Percentiles rank a stretch among this genome's conserved stretches.
phyloP scores from a whole-genome alignment of 2,797 vertebrate species.

The Phrynocephalus guinanensis region DNA sequence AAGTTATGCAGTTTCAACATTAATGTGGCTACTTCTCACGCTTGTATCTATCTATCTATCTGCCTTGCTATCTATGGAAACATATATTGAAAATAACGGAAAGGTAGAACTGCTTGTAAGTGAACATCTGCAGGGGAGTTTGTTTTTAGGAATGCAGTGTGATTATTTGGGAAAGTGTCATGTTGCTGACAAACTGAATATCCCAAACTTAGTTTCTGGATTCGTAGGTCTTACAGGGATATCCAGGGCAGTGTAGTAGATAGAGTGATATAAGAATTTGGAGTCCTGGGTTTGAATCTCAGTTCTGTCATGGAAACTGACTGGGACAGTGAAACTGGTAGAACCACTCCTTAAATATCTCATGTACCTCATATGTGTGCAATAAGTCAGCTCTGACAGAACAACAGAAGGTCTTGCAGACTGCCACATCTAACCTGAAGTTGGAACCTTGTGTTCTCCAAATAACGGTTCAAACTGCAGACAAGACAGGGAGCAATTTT shows the following conservation, averaged over 20 bases:
- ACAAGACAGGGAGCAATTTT: not conserved
- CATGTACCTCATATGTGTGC: no score
- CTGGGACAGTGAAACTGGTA: no score
- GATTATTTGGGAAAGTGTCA: not conserved
- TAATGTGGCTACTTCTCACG: conserved; percentile 33
- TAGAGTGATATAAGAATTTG: no score
- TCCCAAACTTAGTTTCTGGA: not conserved
- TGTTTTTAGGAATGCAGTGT: not conserved
- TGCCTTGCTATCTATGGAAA: not conserved
- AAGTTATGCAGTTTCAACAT: conserved; percentile 71
- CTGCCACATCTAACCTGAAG: not conserved
- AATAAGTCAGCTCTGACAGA: no score
- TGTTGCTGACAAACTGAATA: not conserved
- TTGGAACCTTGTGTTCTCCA: not conserved
- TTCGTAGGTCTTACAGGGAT: not conserved
- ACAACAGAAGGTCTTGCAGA: not conserved
- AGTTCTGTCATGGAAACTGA: no score
- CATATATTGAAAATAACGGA: not conserved
- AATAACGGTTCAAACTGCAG: not conserved
- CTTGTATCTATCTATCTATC: not conserved
- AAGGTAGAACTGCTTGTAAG: not conserved
- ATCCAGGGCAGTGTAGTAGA: no score
- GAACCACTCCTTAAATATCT: no score
- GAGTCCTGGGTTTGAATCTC: not conserved
- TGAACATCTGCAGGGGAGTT: not conserved